Conservation (phyloP, 64 coral and sea anemone genomes). For the Hydrozoanthus tunicans region DNA sequence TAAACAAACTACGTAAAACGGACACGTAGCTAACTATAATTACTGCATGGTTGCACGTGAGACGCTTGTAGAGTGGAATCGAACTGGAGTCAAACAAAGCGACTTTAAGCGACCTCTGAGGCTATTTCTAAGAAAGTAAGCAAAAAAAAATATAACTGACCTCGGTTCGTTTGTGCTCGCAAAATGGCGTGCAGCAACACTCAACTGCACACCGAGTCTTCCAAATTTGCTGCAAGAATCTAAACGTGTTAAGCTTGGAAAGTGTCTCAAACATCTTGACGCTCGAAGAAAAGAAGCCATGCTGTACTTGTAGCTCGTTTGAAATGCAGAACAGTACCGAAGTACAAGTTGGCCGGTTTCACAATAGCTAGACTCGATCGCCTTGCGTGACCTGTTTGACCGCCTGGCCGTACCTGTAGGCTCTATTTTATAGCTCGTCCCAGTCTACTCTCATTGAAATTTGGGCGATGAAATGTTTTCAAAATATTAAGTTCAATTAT, state of each 20-base stretch:
- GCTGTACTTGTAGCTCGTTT: background rate
- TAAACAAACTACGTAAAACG: no score
- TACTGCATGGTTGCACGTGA: no score
- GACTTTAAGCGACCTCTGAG: background rate
- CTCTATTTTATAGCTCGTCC: no score
- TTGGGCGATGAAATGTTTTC: no score
- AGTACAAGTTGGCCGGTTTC: background rate
- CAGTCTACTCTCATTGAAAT: no score
- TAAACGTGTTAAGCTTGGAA: background rate
- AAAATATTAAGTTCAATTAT: no score
- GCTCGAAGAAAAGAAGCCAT: conserved; percentile 34
- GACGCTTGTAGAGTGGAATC: no score
- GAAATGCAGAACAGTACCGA: background rate
- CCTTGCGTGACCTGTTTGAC: conserved; percentile 18
- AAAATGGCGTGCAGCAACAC: background rate
- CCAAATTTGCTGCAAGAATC: background rate
- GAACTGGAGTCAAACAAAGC: background rate
- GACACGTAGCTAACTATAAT: no score
- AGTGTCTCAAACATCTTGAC: background rate
- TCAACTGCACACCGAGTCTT: background rate
- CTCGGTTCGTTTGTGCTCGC: conserved; percentile 32
- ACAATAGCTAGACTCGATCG: background rate
- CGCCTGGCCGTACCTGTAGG: background rate
- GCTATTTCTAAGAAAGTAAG: background rate
- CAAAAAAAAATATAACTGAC: background rate